phyloP scores from a whole-genome alignment of 2,888 invertebrate species.

The Ctenicera cuprea region DNA sequence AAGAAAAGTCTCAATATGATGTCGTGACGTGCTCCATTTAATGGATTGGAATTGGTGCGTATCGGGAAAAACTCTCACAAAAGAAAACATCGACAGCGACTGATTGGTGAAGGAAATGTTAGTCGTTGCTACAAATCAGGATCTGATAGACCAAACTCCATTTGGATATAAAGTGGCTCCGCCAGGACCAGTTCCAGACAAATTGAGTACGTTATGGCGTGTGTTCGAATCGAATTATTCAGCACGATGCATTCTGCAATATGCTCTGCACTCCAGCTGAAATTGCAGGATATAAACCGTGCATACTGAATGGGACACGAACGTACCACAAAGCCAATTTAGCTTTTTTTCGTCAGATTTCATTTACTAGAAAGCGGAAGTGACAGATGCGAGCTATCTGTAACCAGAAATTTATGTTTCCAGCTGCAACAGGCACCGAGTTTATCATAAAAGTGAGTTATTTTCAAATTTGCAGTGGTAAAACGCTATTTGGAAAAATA shows the following conservation, averaged over 20 bases:
- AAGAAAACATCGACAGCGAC: slow-evolving; percentile 28
- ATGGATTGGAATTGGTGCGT: slow-evolving; percentile 28
- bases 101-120: slow-evolving; percentile 24
- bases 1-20: slow-evolving; percentile 22
- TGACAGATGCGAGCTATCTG: slow-evolving; percentile 38
- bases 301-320: slow-evolving; percentile 22
- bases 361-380: slow-evolving; percentile 24
- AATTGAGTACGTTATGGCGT: slow-evolving; percentile 29
- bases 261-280: slow-evolving; percentile 30
- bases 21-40: slow-evolving; percentile 32
- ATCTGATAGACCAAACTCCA: slow-evolving; percentile 18
- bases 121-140: slow-evolving; percentile 21
- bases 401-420: neutral
- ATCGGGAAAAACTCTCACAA: slow-evolving; percentile 11
- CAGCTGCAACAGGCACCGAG: slow-evolving; percentile 22
- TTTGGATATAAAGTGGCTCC: slow-evolving; percentile 23
- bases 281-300: slow-evolving; percentile 36
- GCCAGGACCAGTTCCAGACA: slow-evolving; percentile 12
- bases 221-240: slow-evolving; percentile 40
- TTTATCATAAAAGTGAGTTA: slow-evolving; percentile 13
- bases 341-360: slow-evolving; percentile 30
- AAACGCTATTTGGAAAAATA: neutral
- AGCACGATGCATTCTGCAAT: slow-evolving; percentile 41
- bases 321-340: slow-evolving; percentile 39
- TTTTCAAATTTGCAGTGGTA: neutral